Percentiles rank a stretch among this genome's conserved stretches.
These are phyloP conservation scores for Rhinogobius similis DNA, from an alignment of 2,113 vertebrate genomes.

Conservation along the genomic window DNA sequence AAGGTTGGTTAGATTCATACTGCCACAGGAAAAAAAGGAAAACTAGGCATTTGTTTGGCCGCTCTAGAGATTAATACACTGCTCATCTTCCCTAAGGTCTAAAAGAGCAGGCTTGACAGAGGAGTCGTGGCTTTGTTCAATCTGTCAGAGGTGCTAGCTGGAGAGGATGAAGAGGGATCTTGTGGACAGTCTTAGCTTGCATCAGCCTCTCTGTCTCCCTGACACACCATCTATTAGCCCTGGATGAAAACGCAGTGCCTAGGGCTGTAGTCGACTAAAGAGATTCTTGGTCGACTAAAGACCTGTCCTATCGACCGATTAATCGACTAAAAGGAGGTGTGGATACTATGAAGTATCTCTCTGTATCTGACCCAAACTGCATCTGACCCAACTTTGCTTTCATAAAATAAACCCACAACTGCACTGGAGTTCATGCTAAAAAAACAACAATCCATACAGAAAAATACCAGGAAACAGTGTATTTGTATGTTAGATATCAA, in stretches of 20 bases:
- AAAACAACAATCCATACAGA: too few species aligned
- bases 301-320: too few species aligned
- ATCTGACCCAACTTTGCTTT: too few species aligned
- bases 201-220: constrained; percentile 17
- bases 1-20: constrained; percentile 49
- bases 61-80: constrained; percentile 41
- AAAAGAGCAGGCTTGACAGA: constrained; percentile 47
- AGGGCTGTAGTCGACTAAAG: too few species aligned
- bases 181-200: constrained; percentile 21
- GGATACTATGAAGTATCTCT: too few species aligned
- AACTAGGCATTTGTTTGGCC: constrained; percentile 14
- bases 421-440: too few species aligned
- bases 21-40: constrained; percentile 22
- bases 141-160: constrained; percentile 39
- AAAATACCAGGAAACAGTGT: too few species aligned
- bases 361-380: too few species aligned
- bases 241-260: constrained; percentile 28
- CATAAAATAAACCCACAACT: too few species aligned
- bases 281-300: too few species aligned
- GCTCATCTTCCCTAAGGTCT: constrained; percentile 35
- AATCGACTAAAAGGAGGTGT: too few species aligned
- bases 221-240: constrained; percentile 41
- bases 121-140: constrained; percentile 13
- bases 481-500: too few species aligned
- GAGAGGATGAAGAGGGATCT: background rate